These are phyloP conservation scores for Norana najaformis DNA, from an alignment of 2,888 invertebrate genomes.

Conservation along the genomic window DNA sequence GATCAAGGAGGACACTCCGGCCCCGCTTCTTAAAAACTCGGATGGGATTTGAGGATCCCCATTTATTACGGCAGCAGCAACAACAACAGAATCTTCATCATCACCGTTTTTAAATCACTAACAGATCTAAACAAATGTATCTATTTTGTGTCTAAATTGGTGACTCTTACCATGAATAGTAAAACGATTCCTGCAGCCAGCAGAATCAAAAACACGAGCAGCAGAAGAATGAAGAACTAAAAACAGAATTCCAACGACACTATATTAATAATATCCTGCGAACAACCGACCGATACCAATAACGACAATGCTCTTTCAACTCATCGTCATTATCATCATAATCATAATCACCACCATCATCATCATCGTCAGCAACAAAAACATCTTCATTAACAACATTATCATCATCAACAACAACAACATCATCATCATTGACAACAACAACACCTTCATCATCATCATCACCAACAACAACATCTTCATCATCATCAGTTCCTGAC, in stretches of 20 bases:
- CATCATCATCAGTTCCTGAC: too few relatives aligned
- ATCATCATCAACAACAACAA: too few relatives aligned
- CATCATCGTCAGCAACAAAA: not conserved
- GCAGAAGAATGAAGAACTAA: constrained; percentile 24
- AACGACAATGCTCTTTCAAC: not conserved
- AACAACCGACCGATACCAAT: not conserved
- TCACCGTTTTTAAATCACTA: too few relatives aligned
- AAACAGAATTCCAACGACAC: not conserved
- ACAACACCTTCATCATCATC: too few relatives aligned
- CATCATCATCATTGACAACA: too few relatives aligned
- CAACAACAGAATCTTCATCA: too few relatives aligned
- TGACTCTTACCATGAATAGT: not conserved
- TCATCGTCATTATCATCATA: not conserved
- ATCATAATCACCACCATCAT: not conserved
- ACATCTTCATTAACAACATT: too few relatives aligned
- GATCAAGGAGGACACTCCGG: too few relatives aligned
- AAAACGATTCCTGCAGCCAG: not conserved
- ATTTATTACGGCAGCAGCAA: too few relatives aligned
- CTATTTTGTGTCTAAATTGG: not conserved
- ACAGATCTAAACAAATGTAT: not conserved
- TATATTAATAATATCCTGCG: not conserved
- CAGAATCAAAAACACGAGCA: not conserved
- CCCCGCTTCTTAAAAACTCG: too few relatives aligned
- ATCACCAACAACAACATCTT: too few relatives aligned
- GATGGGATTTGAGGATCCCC: too few relatives aligned